These are phyloP conservation scores for Erebia ligea DNA, from an alignment of 2,888 invertebrate species.

Conservation along the genomic window DNA sequence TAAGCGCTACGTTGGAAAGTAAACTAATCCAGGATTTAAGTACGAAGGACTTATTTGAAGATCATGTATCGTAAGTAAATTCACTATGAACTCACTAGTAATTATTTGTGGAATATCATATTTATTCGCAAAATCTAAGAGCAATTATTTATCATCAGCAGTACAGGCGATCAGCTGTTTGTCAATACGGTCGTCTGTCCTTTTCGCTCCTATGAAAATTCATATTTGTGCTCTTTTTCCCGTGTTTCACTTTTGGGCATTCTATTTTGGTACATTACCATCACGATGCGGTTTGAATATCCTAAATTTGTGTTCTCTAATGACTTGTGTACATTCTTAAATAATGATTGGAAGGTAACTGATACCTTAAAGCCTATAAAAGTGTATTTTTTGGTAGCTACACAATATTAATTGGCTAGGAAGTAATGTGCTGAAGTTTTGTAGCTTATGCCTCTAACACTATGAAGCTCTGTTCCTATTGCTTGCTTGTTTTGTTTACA, in stretches of 20 bases:
- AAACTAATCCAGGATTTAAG: conserved; percentile 50
- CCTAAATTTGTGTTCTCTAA: conserved; percentile 70
- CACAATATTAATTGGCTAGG: conserved; percentile 10
- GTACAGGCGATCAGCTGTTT: conserved; percentile 76
- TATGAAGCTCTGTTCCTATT: neutral
- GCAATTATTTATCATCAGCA: conserved; percentile 41
- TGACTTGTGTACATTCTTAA: conserved; percentile 57
- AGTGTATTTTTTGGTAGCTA: conserved; percentile 6
- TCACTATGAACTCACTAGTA: neutral
- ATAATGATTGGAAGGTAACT: conserved; percentile 63
- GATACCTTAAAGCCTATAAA: conserved; percentile 29
- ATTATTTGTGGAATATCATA: neutral
- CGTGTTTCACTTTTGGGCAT: conserved; percentile 78
- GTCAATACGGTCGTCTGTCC: conserved; percentile 69
- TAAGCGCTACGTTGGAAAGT: conserved; percentile 50
- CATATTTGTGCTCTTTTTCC: conserved; percentile 65
- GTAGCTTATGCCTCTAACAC: conserved; percentile 15
- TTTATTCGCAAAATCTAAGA: conserved; percentile 34
- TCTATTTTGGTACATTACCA: conserved; percentile 82
- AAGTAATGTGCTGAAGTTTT: conserved; percentile 1
- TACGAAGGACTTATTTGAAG: conserved; percentile 44
- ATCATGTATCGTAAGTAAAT: conserved; percentile 55
- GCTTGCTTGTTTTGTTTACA: conserved; percentile 20
- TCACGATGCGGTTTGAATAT: conserved; percentile 76
- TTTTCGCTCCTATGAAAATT: conserved; percentile 57